A percentile compares a stretch with the other conserved stretches of the same genome.
Conservation (phyloP, 2,797 vertebrate species). For the Champsocephalus esox region DNA sequence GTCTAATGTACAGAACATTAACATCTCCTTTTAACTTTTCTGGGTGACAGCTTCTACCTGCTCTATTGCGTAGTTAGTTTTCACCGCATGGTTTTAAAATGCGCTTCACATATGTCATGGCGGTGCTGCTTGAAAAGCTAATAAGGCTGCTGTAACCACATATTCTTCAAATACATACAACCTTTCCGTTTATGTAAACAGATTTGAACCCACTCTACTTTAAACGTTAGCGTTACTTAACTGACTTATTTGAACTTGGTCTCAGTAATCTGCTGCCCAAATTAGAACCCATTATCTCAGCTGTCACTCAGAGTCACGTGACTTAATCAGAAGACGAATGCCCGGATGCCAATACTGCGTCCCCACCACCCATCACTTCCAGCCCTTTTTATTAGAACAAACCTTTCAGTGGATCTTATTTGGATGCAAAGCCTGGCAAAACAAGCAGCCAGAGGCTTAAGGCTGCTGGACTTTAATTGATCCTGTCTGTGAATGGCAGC, state of each 20-base stretch:
- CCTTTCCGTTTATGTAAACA: too few relatives aligned
- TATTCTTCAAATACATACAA: not conserved
- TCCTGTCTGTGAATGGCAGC: constrained; percentile 76
- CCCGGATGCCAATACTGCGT: constrained; percentile 28
- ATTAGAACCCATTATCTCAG: constrained; percentile 46
- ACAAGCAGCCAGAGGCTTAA: constrained; percentile 72
- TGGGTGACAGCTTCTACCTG: too few relatives aligned
- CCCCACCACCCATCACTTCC: constrained; percentile 10
- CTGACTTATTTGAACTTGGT: constrained; percentile 19
- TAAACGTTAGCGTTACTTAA: not conserved
- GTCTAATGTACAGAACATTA: not conserved
- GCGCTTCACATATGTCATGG: not conserved
- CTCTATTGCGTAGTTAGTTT: not conserved
- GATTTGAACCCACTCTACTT: not conserved
- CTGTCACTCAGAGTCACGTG: constrained; percentile 52
- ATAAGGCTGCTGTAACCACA: not conserved
- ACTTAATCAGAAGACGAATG: constrained; percentile 11
- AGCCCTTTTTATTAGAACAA: constrained; percentile 36
- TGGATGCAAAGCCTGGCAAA: constrained; percentile 74
- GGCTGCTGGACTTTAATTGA: constrained; percentile 78
- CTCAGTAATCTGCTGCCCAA: constrained; percentile 44
- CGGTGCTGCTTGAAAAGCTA: not conserved
- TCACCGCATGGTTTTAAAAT: not conserved
- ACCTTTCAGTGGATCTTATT: constrained; percentile 60
- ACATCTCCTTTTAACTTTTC: not conserved